Percentiles rank a stretch among this genome's conserved stretches.
These are phyloP conservation scores for Piscicola geometra DNA, from an alignment of 2,888 invertebrate genomes.

Conservation along the genomic window DNA sequence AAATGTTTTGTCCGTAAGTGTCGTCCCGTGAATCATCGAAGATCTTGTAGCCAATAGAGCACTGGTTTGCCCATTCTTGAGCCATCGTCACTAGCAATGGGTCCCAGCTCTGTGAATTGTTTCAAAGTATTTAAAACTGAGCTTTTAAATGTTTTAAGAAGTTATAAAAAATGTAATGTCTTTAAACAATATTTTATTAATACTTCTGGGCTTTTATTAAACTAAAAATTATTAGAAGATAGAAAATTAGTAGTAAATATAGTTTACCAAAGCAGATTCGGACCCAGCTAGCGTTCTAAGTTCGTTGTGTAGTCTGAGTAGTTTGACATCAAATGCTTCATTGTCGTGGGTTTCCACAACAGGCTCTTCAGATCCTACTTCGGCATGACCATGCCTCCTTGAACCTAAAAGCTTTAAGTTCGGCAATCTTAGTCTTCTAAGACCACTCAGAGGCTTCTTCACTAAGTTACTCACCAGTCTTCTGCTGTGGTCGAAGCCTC, in stretches of 20 bases:
- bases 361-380: not conserved
- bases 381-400: not conserved
- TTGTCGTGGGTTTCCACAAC: not conserved
- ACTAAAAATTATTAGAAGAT: too few relatives aligned
- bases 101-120: constrained; percentile 7
- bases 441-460: not conserved
- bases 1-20: not conserved
- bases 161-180: not conserved
- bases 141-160: too few relatives aligned
- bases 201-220: not conserved
- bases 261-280: not conserved
- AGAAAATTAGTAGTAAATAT: too few relatives aligned
- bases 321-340: constrained; percentile 2
- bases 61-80: constrained; percentile 11
- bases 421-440: not conserved
- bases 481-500: not conserved
- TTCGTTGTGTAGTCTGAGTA: not conserved
- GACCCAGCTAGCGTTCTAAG: not conserved
- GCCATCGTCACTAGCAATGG: not conserved
- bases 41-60: constrained; percentile 6
- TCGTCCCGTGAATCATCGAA: constrained; percentile 1
- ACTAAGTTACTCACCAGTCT: not conserved
- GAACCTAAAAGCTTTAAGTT: not conserved
- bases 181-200: not conserved
- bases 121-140: too few relatives aligned